A percentile compares a stretch with the other conserved stretches of the same genome.
Evolutionary conservation across 2,888 invertebrate genomes (phyloP).

Genomic region (Cephalotes varians): DNA sequence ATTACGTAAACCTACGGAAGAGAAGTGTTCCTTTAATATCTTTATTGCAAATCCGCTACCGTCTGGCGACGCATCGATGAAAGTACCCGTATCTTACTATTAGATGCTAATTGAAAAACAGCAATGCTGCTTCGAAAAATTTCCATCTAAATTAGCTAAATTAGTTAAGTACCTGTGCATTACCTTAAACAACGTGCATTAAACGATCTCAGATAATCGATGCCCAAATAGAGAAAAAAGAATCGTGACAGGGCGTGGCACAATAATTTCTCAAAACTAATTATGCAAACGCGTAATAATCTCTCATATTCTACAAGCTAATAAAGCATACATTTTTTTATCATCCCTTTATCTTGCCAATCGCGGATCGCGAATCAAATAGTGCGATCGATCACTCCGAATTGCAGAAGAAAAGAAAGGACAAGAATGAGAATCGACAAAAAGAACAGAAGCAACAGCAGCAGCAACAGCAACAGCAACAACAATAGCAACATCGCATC

Average conservation of each 20-base stretch:
- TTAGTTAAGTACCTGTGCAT: background rate
- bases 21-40: slow-evolving; percentile 66
- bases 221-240: background rate
- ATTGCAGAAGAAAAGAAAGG: slow-evolving; percentile 44
- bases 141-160: background rate
- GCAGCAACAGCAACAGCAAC: slow-evolving; percentile 44
- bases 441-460: slow-evolving; percentile 7
- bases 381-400: slow-evolving; percentile 53
- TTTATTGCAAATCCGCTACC: slow-evolving; percentile 68
- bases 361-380: slow-evolving; percentile 18
- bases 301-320: background rate
- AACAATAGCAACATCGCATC: slow-evolving; percentile 30
- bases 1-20: slow-evolving; percentile 65
- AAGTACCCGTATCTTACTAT: slow-evolving; percentile 55
- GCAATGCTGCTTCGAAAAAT: background rate
- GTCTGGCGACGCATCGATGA: slow-evolving; percentile 64
- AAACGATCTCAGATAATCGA: background rate
- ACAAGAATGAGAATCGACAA: background rate
- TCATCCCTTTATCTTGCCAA: slow-evolving; percentile 23
- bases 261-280: slow-evolving; percentile 22
- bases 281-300: background rate
- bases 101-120: slow-evolving; percentile 60
- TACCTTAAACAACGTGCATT: background rate
- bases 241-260: background rate
- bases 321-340: slow-evolving; percentile 30